Base-by-base conservation (phyloP, 2,113 vertebrate genomes). In the Crotalus viridis region DNA sequence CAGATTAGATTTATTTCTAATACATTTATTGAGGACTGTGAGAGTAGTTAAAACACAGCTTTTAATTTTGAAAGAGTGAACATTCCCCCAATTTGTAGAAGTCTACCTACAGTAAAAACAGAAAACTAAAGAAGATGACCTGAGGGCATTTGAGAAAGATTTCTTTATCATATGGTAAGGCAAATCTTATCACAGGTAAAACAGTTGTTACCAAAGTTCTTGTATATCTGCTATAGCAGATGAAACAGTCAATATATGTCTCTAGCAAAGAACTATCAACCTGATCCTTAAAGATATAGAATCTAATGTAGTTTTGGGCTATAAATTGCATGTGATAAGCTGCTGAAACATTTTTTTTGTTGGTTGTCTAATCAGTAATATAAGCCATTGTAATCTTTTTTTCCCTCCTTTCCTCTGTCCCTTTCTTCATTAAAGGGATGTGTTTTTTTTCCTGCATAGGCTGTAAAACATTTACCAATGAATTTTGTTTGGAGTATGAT, bases 231-330 rank as follows among this genome's bases (percentile, higher is more conserved):
- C 87, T 95, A 94, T 24, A 87, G 81, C 55, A 94, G 4, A 91
- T 95, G 91, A 95, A 93, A 59, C 39, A 95, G 96, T 92, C 3
- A 1, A 21, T 39, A 69, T 94, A 48, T 92, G 88, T 88, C 57
- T 94, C 85, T 39, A 87, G 85, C 28, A 52, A 92, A 74, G 22
- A 74, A 46, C 46, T 55, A 59, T 54, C 81, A 88, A 46, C 24
- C 81, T 26, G 22, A 89, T 89, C 33, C 33, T 39, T 43, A 88
- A 69, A 92, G 89, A 43, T 46, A 88, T 28, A 88, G 33, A 88
- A 43, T 88, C 19, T 69, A 55, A 88, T 88, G n/a, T 46, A 3
- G 61, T 87, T 88, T 87, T 48, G 26, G 5, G 22, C 33, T n/a
- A 88, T 33, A 10, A 39, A 92, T 10, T 5, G 12, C 22, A 1